A percentile compares a stretch with the other conserved stretches of the same genome.
Conservation (phyloP, 2,113 vertebrate genomes). For the Cichladusa arquata region DNA sequence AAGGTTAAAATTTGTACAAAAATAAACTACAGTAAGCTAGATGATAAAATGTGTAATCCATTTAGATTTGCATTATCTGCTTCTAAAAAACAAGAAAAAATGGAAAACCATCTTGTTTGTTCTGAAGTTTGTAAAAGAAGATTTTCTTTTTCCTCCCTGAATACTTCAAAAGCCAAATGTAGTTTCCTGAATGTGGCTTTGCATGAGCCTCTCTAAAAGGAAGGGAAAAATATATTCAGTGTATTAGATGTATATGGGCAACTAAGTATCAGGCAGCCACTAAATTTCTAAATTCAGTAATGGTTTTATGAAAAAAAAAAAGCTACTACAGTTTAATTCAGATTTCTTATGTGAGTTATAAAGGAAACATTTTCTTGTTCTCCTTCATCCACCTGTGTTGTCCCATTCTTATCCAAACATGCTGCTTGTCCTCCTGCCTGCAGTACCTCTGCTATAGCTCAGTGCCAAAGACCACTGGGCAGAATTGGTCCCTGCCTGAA, state of each 20-base stretch:
- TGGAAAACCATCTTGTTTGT: background rate
- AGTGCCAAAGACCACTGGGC: background rate
- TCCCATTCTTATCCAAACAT: background rate
- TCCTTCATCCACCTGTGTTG: background rate
- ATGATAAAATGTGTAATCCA: background rate
- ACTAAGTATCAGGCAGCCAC: background rate
- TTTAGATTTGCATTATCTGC: background rate
- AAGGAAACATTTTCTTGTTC: background rate
- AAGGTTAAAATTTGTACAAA: background rate
- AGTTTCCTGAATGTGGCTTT: background rate
- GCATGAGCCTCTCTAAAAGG: background rate
- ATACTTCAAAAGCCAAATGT: background rate
- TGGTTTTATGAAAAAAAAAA: background rate
- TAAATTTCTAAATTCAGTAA: background rate
- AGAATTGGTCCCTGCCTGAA: background rate
- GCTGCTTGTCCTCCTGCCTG: background rate
- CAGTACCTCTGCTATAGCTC: background rate
- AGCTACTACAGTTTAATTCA: background rate
- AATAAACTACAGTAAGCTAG: background rate
- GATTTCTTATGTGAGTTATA: background rate
- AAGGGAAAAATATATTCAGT: background rate
- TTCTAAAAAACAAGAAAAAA: background rate
- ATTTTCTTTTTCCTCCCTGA: rapidly evolving
- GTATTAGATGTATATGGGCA: background rate
- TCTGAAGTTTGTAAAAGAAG: background rate